Percentiles rank a stretch among this genome's conserved stretches.
These are phyloP conservation scores for Scomber colias DNA, from an alignment of 2,113 vertebrate genomes.

Conservation along the genomic window DNA sequence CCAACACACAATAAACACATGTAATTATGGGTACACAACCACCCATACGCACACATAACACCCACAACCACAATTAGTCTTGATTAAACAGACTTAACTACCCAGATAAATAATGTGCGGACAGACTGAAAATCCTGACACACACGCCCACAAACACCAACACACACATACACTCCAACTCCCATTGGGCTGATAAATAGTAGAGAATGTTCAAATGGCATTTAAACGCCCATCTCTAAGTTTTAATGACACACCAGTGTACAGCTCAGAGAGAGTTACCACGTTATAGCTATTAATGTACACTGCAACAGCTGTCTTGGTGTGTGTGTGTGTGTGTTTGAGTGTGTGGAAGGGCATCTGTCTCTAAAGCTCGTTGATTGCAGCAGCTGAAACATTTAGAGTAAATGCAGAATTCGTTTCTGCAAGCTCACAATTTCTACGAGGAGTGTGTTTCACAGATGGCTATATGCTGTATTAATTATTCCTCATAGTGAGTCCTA, in stretches of 20 bases:
- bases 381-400: slow-evolving; percentile 48
- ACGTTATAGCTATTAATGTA: slow-evolving; percentile 69
- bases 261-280: slow-evolving; percentile 59
- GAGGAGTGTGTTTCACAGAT: slow-evolving; percentile 31
- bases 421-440: slow-evolving; percentile 27
- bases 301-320: slow-evolving; percentile 74
- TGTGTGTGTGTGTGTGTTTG: slow-evolving; percentile 39
- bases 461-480: slow-evolving; percentile 25
- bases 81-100: slow-evolving; percentile 78
- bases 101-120: slow-evolving; percentile 73
- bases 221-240: slow-evolving; percentile 74
- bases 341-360: slow-evolving; percentile 55
- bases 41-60: slow-evolving; percentile 31
- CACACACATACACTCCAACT: slow-evolving; percentile 8
- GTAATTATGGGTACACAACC: slow-evolving; percentile 36
- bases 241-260: slow-evolving; percentile 74
- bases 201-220: slow-evolving; percentile 62
- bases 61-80: slow-evolving; percentile 75
- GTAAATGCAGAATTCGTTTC: slow-evolving; percentile 51
- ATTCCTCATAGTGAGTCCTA: slow-evolving; percentile 14
- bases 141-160: slow-evolving; percentile 28
- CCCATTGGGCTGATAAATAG: slow-evolving; percentile 75
- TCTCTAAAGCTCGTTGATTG: slow-evolving; percentile 54
- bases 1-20: slow-evolving; percentile 42
- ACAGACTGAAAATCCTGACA: slow-evolving; percentile 48